Base-by-base conservation (phyloP, 64 coral and sea anemone genomes). In the Hydrozoanthus tunicans region DNA sequence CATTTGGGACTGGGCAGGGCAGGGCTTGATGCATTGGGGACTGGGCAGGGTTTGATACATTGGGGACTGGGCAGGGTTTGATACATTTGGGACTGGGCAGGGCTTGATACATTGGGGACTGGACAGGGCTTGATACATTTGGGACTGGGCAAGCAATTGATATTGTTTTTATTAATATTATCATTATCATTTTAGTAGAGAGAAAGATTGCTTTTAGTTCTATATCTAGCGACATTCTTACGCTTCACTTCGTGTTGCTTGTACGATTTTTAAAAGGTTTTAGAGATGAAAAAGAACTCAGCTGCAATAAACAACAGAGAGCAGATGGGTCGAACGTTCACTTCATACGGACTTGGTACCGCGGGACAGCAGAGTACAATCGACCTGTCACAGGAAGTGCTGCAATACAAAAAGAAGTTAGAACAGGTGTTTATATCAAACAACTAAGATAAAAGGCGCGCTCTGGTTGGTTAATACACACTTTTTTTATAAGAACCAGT, bases 401-500 rank as follows among this genome's bases (percentile, higher is more conserved):
- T 74, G 56, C 67, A 86, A 15, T 86, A 86, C 56, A 54, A 86
- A 56, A 86, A 73, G 55, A 86, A 86, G 68, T 68, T 86, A 59
- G 67, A 86, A 74, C 67, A 86, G 67, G 83, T 86, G 72, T 0
- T 51, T 5, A 0, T 5, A 83, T 77, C 51, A 14, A 17, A 58
- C 17, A 17, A 6, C 14, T 4, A 25, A 27, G 26, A 4, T 5
- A 7, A 24, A 72, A 27, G 26, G 26, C 8, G 17, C 7, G 5
- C 23, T 72, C 0, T 5, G 4, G 26, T 23, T 26, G 3, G n/a
- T 65, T 65, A 13, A 65, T 10, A 65, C 3, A 65, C 3, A 10
- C 63, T 13, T 65, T 12, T 65, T 65, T 65, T 65, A 15, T 65
- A 65, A 1, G 63, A 65, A 65, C 5, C 62, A 64, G 62, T 8